Evolutionary conservation across 2,888 invertebrate genomes (phyloP).

Genomic region (Torymus aiolomorphi): DNA sequence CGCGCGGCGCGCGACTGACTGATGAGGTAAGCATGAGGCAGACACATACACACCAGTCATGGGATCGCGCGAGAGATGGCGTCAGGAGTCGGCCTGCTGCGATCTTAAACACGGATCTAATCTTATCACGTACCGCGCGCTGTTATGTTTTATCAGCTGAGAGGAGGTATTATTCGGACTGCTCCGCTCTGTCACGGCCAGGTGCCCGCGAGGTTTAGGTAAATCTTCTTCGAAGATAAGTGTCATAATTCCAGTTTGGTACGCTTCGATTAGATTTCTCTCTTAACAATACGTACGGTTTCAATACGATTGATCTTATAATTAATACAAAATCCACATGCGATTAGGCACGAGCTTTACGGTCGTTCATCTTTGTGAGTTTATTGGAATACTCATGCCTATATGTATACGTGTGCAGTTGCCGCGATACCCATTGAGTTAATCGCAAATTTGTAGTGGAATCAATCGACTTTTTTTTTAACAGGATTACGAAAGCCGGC

Average conservation of each 20-base stretch:
- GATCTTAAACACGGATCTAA: conserved; percentile 31
- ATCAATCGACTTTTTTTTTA: conserved; percentile 13
- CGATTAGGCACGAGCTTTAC: neutral
- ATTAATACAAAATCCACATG: too few relatives aligned
- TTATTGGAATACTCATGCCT: too few relatives aligned
- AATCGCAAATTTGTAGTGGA: conserved; percentile 7
- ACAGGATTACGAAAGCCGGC: conserved; percentile 20
- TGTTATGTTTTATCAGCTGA: conserved; percentile 24
- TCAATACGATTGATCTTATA: too few relatives aligned
- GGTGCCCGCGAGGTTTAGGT: too few relatives aligned
- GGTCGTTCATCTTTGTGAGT: neutral
- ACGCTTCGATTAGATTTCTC: too few relatives aligned
- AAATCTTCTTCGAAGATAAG: too few relatives aligned
- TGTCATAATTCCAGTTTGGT: too few relatives aligned
- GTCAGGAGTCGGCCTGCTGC: neutral
- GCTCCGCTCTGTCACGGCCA: too few relatives aligned
- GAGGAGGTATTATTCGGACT: neutral
- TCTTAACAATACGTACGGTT: too few relatives aligned
- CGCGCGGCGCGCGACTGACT: too few relatives aligned
- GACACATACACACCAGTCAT: too few relatives aligned
- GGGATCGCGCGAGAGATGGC: conserved; percentile 42
- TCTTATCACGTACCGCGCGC: conserved; percentile 11
- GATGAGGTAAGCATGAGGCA: too few relatives aligned
- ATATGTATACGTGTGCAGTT: neutral
- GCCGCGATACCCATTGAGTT: conserved; percentile 8